Evolutionary conservation across 2,113 vertebrate species (phyloP).

Genomic region (Pristiophorus japonicus): DNA sequence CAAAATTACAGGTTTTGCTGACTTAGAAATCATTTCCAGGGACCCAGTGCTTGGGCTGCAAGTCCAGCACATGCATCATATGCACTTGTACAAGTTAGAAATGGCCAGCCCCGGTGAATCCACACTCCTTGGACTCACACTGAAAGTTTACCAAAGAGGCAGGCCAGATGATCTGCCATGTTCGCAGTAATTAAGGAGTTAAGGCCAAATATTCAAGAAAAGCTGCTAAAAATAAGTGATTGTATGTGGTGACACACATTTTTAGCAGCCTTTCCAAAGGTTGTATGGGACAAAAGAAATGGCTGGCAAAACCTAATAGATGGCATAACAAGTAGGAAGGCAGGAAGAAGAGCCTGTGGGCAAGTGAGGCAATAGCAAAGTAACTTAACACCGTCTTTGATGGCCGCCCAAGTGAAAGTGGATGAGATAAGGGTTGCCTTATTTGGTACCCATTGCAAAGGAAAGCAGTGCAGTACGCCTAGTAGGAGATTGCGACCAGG

Average conservation of each 20-base stretch:
- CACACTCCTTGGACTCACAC: not conserved
- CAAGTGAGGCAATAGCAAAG: not conserved
- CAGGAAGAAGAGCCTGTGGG: not conserved
- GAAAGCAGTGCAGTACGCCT: not conserved
- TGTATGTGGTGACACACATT: not conserved
- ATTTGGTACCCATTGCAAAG: not conserved
- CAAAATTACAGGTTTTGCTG: no score
- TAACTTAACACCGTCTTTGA: not conserved
- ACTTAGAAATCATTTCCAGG: no score
- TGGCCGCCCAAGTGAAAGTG: not conserved
- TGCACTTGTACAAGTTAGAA: not conserved
- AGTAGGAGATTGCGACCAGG: not conserved
- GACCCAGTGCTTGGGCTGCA: no score
- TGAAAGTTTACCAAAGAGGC: not conserved
- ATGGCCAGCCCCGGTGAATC: not conserved
- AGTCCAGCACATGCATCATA: not conserved
- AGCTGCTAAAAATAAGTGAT: not conserved
- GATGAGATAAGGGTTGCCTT: not conserved
- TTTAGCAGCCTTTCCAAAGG: not conserved
- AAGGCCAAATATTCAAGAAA: not conserved
- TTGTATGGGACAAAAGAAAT: not conserved
- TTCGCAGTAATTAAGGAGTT: not conserved
- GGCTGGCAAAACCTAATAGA: not conserved
- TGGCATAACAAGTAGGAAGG: not conserved
- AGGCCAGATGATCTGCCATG: not conserved